These are phyloP conservation scores for Caenorhabditis doughertyi DNA, from an alignment of 2,888 invertebrate species.

Conservation along the genomic window DNA sequence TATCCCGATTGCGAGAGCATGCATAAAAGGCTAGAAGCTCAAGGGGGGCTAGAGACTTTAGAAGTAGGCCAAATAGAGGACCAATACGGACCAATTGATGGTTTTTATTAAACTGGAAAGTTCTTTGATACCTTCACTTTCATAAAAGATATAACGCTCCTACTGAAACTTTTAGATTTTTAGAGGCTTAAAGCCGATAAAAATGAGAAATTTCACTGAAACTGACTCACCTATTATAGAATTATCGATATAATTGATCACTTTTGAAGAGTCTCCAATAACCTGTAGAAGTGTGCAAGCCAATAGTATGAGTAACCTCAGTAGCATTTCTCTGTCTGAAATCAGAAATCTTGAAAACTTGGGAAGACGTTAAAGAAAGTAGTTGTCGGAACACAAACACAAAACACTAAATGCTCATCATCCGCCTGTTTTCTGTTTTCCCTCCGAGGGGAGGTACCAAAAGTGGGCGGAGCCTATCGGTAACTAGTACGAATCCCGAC, in stretches of 20 bases:
- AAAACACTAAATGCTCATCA: conserved; percentile 38
- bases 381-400: not conserved
- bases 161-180: too few species aligned
- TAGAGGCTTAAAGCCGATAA: too few species aligned
- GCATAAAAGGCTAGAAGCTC: too few species aligned
- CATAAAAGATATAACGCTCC: too few species aligned
- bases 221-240: conserved; percentile 68
- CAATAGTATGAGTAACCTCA: not conserved
- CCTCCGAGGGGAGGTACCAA: conserved; percentile 2
- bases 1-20: too few species aligned
- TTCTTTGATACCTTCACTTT: too few species aligned
- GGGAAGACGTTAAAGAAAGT: not conserved
- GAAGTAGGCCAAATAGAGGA: too few species aligned
- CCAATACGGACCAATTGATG: too few species aligned
- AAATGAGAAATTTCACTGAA: too few species aligned
- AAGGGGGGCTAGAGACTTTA: too few species aligned
- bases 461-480: conserved; percentile 48
- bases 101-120: too few species aligned
- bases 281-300: not conserved
- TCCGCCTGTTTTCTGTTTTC: not conserved
- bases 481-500: conserved; percentile 58
- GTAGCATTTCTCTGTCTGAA: not conserved
- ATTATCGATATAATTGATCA: conserved; percentile 69
- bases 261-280: conserved; percentile 10
- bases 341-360: not conserved